Evolutionary conservation across 2,888 invertebrate genomes (phyloP).

Genomic region (Lycia hirtaria): DNA sequence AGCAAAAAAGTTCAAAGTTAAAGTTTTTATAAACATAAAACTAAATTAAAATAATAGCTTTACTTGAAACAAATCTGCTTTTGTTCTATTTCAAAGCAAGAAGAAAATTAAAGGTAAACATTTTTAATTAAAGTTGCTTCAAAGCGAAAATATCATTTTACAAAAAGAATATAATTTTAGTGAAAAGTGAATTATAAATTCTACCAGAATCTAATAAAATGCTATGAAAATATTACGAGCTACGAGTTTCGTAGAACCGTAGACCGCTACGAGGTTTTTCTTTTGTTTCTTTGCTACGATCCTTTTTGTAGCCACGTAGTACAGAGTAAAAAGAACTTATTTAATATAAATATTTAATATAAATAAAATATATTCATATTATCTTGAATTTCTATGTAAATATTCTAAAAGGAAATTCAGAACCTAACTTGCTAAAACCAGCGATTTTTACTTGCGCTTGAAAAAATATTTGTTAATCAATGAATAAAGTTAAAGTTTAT

Average conservation of each 20-base stretch:
- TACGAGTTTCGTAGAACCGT: conserved; percentile 40
- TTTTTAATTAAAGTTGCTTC: background rate
- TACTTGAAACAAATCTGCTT: background rate
- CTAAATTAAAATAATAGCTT: background rate
- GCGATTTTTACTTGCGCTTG: too few species aligned
- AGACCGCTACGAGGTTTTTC: conserved; percentile 32
- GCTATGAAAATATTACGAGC: conserved; percentile 39
- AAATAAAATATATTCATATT: too few species aligned
- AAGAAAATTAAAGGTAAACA: background rate
- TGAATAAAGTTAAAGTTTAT: too few species aligned
- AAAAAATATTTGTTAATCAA: too few species aligned
- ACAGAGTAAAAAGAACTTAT: too few species aligned
- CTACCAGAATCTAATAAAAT: conserved; percentile 14
- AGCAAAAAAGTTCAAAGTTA: too few species aligned
- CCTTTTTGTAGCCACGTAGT: conserved; percentile 6
- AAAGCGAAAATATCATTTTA: conserved; percentile 4
- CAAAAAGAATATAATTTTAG: background rate
- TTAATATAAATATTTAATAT: too few species aligned
- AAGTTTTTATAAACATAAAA: background rate
- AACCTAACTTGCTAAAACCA: too few species aligned
- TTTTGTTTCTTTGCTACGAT: conserved; percentile 24
- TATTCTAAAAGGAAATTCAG: too few species aligned
- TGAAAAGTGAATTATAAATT: background rate
- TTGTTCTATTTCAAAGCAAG: background rate
- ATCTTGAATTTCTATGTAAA: too few species aligned